A percentile compares a stretch with the other conserved stretches of the same genome.
These are phyloP conservation scores for Temnopleurus reevesii DNA, from an alignment of 53 echinoderm and acorn worm genomes.

Conservation along the genomic window DNA sequence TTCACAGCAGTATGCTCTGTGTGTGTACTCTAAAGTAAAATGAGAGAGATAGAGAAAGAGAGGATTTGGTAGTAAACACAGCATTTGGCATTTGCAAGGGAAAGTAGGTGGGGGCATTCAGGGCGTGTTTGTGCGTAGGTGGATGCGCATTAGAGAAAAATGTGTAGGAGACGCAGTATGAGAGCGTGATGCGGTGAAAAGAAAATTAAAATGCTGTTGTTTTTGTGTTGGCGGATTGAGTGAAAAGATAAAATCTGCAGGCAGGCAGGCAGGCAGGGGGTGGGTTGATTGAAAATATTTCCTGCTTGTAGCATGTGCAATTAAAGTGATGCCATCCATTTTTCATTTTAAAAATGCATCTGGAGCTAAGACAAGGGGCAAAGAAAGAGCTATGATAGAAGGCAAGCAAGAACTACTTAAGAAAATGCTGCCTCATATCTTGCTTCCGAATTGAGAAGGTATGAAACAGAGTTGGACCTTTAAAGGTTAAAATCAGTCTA, in stretches of 20 bases:
- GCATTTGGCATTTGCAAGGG: not conserved
- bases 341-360: too few relatives aligned
- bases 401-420: too few relatives aligned
- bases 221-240: not conserved
- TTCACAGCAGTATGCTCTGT: not conserved
- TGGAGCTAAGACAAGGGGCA: not conserved
- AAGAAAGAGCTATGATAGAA: not conserved
- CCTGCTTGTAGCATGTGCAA: not conserved
- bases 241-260: not conserved
- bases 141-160: constrained; percentile 6
- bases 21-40: not conserved
- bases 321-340: not conserved
- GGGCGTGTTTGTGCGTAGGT: constrained; percentile 28
- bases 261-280: not conserved
- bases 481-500: constrained; percentile 24
- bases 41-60: not conserved
- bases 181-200: not conserved
- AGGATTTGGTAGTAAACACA: constrained; percentile 33
- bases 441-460: too few relatives aligned
- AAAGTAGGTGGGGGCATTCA: constrained; percentile 17
- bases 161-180: not conserved
- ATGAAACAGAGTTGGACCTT: not conserved
- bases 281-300: not conserved
- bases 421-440: too few relatives aligned
- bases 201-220: not conserved